A percentile compares a stretch with the other conserved stretches of the same genome.
These are phyloP conservation scores for Apamea epomidion DNA, from an alignment of 2,888 invertebrate genomes.

Conservation along the genomic window DNA sequence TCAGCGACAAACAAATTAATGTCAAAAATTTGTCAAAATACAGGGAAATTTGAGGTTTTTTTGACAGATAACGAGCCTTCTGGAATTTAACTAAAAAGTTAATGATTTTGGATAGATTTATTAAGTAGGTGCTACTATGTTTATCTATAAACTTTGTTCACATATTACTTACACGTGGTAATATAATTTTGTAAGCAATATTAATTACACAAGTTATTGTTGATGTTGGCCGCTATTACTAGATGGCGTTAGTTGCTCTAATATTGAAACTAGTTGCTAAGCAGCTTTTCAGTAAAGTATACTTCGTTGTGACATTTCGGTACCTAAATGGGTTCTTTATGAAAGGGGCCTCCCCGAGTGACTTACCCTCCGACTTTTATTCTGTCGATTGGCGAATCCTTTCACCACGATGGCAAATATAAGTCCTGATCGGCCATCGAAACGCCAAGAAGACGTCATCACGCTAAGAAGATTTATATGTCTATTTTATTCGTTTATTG, in stretches of 20 bases:
- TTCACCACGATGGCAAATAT: too few relatives aligned
- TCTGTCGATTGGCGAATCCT: too few relatives aligned
- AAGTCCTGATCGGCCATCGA: too few relatives aligned
- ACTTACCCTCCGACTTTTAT: too few relatives aligned
- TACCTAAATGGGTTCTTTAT: not conserved
- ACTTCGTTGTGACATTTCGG: not conserved
- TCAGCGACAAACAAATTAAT: too few relatives aligned
- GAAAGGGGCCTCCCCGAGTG: too few relatives aligned
- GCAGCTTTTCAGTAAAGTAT: not conserved
- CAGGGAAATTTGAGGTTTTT: too few relatives aligned
- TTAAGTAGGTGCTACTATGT: not conserved
- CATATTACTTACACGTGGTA: conserved; percentile 1
- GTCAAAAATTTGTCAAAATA: too few relatives aligned
- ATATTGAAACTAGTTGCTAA: not conserved
- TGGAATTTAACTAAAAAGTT: not conserved
- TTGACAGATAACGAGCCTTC: too few relatives aligned
- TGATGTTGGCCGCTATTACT: not conserved
- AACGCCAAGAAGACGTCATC: too few relatives aligned
- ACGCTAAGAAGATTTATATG: too few relatives aligned
- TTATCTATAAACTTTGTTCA: not conserved
- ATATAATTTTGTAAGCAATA: not conserved
- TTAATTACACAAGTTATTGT: not conserved
- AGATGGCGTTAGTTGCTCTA: conserved; percentile 57
- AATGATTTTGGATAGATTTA: not conserved
- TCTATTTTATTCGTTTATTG: not conserved